phyloP scores from a whole-genome alignment of 2,888 invertebrate genomes.

The Drosophila falleni region DNA sequence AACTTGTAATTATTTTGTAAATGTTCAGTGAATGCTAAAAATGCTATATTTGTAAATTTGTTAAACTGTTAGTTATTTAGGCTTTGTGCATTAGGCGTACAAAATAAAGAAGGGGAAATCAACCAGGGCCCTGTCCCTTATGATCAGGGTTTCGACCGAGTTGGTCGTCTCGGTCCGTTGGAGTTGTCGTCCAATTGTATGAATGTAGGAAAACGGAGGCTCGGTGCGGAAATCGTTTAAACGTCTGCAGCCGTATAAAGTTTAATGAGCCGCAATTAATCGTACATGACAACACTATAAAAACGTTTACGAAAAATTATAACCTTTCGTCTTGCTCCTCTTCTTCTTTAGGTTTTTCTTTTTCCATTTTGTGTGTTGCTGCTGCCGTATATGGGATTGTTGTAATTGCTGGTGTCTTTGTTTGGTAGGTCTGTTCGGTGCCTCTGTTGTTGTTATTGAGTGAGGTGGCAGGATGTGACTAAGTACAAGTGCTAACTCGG shows the following conservation, averaged over 20 bases:
- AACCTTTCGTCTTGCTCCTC: conserved; percentile 29
- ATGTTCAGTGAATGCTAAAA: neutral
- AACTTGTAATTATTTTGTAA: neutral
- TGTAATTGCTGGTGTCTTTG: conserved; percentile 64
- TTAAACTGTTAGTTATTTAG: conserved; percentile 11
- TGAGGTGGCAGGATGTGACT: conserved; percentile 23
- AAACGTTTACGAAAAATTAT: conserved; percentile 79
- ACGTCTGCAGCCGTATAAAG: conserved; percentile 82
- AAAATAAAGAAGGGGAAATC: neutral
- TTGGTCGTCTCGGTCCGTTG: conserved; percentile 43
- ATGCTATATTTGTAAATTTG: neutral
- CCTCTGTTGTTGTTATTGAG: conserved; percentile 32
- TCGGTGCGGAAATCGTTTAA: conserved; percentile 59
- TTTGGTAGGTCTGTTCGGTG: conserved; percentile 29
- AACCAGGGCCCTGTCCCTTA: neutral
- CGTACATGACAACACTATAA: conserved; percentile 84
- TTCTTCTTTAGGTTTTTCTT: conserved; percentile 10
- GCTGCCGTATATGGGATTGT: conserved; percentile 23
- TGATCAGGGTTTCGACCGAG: conserved; percentile 16
- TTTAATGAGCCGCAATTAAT: conserved; percentile 86
- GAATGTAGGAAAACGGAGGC: conserved; percentile 4
- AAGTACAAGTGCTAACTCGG: conserved; percentile 1
- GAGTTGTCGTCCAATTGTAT: conserved; percentile 13
- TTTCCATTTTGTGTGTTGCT: conserved; percentile 21
- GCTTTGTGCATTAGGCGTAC: neutral